A percentile compares a stretch with the other conserved stretches of the same genome.
phyloP scores from a whole-genome alignment of 2,797 vertebrate species.

The Peromyscus eremicus region DNA sequence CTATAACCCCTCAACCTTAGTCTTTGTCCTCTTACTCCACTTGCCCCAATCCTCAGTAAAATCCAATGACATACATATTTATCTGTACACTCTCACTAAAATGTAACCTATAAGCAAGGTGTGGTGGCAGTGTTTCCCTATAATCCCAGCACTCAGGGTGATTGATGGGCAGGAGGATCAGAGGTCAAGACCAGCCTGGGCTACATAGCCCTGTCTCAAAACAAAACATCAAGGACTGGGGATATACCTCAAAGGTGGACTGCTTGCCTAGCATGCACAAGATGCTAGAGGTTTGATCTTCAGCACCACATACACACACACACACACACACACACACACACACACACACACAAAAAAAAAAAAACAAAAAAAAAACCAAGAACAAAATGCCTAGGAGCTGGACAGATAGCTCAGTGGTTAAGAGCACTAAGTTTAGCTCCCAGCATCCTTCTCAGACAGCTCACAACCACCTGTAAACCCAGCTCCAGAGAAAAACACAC shows the following conservation, averaged over 20 bases:
- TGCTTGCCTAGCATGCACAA: not conserved
- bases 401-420: not conserved
- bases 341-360: not conserved
- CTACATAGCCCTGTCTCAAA: not conserved
- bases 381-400: not conserved
- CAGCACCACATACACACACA: not conserved
- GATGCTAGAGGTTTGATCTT: not conserved
- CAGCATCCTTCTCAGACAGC: not conserved
- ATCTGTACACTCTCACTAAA: constrained; percentile 46
- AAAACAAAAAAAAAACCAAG: not conserved
- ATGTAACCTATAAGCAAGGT: not conserved
- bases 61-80: constrained; percentile 9
- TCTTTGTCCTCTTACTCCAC: not conserved
- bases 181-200: too few relatives aligned
- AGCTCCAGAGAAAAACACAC: not conserved
- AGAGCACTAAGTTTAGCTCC: not conserved
- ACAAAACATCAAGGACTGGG: not conserved
- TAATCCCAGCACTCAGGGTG: not conserved
- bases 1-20: not conserved
- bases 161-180: not conserved
- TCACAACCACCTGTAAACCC: not conserved
- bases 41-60: constrained; percentile 7
- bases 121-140: not conserved
- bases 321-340: not conserved
- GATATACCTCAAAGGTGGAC: not conserved